These are phyloP conservation scores for Aphaenogaster floridana DNA, from an alignment of 1,140 invertebrate species.

Conservation along the genomic window DNA sequence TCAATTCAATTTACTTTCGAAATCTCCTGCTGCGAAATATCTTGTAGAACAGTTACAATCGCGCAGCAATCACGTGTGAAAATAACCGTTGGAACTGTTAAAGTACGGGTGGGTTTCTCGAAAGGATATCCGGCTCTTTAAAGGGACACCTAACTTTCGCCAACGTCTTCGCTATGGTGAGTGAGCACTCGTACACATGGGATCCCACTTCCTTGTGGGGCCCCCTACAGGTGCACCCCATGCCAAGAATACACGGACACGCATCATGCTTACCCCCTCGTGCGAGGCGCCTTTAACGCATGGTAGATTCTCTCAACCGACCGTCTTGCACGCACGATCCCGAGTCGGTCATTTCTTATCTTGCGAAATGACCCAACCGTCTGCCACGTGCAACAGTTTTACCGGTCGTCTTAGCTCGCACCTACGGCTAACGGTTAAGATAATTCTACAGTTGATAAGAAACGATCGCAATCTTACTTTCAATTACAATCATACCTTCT, in stretches of 20 bases:
- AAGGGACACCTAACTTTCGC: conserved; percentile 56
- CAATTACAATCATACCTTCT: neutral
- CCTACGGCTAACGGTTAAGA: neutral
- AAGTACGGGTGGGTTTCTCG: conserved; percentile 20
- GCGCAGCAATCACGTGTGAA: neutral
- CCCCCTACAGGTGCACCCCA: conserved; percentile 79
- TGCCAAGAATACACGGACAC: conserved; percentile 25
- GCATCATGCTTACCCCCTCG: conserved; percentile 32
- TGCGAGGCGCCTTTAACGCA: conserved; percentile 72
- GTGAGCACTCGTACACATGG: neutral
- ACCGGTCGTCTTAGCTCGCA: conserved; percentile 9
- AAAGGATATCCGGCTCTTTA: conserved; percentile 73
- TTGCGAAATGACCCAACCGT: conserved; percentile 47
- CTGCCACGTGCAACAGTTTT: conserved; percentile 48
- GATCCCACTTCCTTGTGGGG: conserved; percentile 60
- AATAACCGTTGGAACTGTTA: conserved; percentile 54
- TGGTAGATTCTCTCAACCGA: conserved; percentile 76
- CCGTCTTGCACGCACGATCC: conserved; percentile 40
- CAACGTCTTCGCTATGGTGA: conserved; percentile 78
- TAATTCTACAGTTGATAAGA: conserved; percentile 10
- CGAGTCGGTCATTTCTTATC: conserved; percentile 64
- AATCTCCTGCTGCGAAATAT: neutral
- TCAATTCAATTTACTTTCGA: conserved; percentile 29
- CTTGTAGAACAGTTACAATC: neutral
- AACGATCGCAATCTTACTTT: neutral